Percentiles rank a stretch among this genome's conserved stretches.
Evolutionary conservation across 1,140 invertebrate species (phyloP).

Genomic region (Charaxes varanes): DNA sequence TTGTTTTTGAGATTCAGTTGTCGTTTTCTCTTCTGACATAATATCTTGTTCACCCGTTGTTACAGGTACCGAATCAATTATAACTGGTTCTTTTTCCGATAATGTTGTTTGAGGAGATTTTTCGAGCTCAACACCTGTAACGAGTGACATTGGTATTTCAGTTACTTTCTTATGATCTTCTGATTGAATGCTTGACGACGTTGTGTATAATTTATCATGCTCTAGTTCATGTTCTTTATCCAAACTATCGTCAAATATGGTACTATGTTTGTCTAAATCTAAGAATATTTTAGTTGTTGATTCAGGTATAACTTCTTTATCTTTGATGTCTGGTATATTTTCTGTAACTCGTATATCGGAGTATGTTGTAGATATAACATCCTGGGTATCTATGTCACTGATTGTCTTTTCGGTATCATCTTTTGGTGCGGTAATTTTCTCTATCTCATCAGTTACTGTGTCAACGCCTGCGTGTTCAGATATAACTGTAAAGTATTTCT

Average conservation of each 20-base stretch:
- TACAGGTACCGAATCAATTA: neutral
- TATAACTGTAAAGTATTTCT: no score
- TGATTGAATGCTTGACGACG: neutral
- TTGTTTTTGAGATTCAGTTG: neutral
- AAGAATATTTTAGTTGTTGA: no score
- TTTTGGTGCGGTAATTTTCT: no score
- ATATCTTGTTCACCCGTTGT: neutral
- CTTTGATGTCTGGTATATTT: neutral
- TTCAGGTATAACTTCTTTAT: slow-evolving; percentile 1
- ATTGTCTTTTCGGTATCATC: no score
- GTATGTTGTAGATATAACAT: no score
- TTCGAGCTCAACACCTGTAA: slow-evolving; percentile 1
- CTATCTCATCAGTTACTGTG: no score
- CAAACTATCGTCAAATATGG: neutral
- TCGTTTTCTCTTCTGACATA: neutral
- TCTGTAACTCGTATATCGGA: no score
- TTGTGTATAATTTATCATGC: neutral
- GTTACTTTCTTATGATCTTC: slow-evolving; percentile 1
- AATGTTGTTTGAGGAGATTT: neutral
- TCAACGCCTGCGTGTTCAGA: no score
- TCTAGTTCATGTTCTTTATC: slow-evolving; percentile 2
- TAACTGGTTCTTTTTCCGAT: neutral
- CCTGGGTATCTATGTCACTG: no score
- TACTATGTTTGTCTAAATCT: neutral
- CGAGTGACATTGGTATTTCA: neutral